Evolutionary conservation across 2,797 vertebrate species (phyloP).

Genomic region (Eptatretus atami): DNA sequence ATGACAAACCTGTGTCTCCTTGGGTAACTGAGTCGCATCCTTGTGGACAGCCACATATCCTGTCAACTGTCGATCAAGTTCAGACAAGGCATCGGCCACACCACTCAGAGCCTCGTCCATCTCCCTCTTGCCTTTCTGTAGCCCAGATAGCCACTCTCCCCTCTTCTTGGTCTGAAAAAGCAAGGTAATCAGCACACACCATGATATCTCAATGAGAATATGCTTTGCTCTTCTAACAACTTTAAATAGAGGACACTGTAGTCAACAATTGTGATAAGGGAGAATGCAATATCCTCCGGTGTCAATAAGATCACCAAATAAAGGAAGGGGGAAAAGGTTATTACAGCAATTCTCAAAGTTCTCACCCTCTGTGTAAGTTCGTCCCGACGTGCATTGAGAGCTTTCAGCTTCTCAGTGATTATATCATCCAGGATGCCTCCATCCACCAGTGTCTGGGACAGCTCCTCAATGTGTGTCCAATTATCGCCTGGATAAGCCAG

Average conservation of each 20-base stretch:
- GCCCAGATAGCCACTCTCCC: constrained; percentile 48
- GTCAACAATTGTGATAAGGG: constrained; percentile 8
- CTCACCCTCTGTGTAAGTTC: constrained; percentile 61
- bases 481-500: constrained; percentile 74
- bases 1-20: constrained; percentile 49
- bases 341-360: constrained; percentile 6
- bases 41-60: constrained; percentile 43
- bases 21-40: constrained; percentile 60
- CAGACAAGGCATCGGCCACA: constrained; percentile 47
- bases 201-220: constrained; percentile 4
- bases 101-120: constrained; percentile 42
- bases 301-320: constrained; percentile 10
- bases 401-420: constrained; percentile 66
- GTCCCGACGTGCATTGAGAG: constrained; percentile 60
- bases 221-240: neutral
- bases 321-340: constrained; percentile 9
- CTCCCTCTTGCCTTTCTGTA: constrained; percentile 45
- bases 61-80: constrained; percentile 41
- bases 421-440: constrained; percentile 78
- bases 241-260: neutral
- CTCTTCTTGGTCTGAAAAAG: constrained; percentile 30
- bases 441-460: constrained; percentile 81
- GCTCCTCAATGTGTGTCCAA: constrained; percentile 58
- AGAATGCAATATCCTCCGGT: constrained; percentile 11
- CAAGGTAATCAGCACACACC: constrained; percentile 9